Conservation (phyloP, 1,140 invertebrate species). For the Drosophila triauraria region DNA sequence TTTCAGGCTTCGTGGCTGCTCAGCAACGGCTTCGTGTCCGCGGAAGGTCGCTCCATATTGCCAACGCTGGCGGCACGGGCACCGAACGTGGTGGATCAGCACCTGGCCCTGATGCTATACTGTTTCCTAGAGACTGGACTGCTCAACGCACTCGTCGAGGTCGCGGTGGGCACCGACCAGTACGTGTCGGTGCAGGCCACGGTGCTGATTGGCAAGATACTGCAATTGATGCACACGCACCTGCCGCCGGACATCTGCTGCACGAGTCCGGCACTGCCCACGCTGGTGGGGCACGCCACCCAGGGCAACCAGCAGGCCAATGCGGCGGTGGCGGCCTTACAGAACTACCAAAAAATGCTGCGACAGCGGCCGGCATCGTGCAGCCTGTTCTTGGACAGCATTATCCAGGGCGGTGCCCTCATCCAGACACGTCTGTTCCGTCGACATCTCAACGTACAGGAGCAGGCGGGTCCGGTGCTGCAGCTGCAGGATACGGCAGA, state of each 20-base stretch:
- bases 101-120: constrained; percentile 94
- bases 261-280: constrained; percentile 92
- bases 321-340: constrained; percentile 92
- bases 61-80: constrained; percentile 93
- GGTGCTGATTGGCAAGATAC: constrained; percentile 93
- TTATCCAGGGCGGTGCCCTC: constrained; percentile 87
- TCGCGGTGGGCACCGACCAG: constrained; percentile 94
- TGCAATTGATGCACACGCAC: constrained; percentile 93
- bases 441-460: constrained; percentile 75
- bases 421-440: constrained; percentile 81
- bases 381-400: constrained; percentile 93
- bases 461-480: constrained; percentile 44
- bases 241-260: constrained; percentile 94
- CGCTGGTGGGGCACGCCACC: constrained; percentile 92
- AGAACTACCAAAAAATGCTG: constrained; percentile 91
- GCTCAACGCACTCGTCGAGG: constrained; percentile 95
- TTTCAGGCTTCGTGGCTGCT: constrained; percentile 93
- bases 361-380: constrained; percentile 91
- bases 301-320: constrained; percentile 91
- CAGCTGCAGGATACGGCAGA: constrained; percentile 53
- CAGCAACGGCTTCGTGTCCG: constrained; percentile 95
- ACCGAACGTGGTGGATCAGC: constrained; percentile 96
- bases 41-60: constrained; percentile 93
- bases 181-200: constrained; percentile 96
- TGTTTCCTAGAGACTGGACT: constrained; percentile 94